Conservation (phyloP, 2,888 invertebrate species). For the Linyphia triangularis region DNA sequence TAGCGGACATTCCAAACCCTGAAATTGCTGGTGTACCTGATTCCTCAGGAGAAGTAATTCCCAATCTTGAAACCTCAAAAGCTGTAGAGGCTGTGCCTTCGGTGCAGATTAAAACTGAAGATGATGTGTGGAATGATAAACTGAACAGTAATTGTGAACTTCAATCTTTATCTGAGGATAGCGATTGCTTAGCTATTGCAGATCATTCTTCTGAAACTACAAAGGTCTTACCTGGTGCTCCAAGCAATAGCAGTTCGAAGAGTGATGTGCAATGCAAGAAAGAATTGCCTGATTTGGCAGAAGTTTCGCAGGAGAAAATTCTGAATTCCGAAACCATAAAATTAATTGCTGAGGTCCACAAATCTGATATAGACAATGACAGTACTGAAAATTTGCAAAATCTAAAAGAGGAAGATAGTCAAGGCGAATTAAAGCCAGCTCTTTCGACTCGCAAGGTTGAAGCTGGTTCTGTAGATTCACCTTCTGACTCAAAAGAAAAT, state of each 20-base stretch:
- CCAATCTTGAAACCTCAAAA: neutral
- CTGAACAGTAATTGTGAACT: neutral
- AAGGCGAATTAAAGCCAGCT: neutral
- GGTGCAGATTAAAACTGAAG: conserved; percentile 1
- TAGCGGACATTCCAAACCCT: conserved; percentile 5
- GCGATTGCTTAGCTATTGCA: neutral
- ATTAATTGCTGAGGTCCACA: conserved; percentile 24
- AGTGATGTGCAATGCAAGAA: conserved; percentile 8
- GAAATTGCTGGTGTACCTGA: conserved; percentile 10
- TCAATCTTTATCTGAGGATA: neutral
- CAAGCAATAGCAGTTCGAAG: neutral
- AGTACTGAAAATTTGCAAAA: neutral
- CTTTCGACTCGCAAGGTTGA: neutral
- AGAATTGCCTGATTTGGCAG: conserved; percentile 11
- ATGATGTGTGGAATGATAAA: conserved; percentile 13
- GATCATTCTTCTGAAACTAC: neutral
- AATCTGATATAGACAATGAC: conserved; percentile 17
- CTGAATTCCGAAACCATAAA: conserved; percentile 1
- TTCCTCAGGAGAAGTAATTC: conserved; percentile 5
- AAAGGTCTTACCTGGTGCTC: neutral
- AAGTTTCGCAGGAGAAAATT: neutral
- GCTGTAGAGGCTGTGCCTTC: neutral
- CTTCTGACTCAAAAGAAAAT: conserved; percentile 7
- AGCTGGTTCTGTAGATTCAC: conserved; percentile 6
- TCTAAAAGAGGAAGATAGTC: neutral